Evolutionary conservation across 2,888 invertebrate genomes (phyloP).

Genomic region (Diogma glabrata): DNA sequence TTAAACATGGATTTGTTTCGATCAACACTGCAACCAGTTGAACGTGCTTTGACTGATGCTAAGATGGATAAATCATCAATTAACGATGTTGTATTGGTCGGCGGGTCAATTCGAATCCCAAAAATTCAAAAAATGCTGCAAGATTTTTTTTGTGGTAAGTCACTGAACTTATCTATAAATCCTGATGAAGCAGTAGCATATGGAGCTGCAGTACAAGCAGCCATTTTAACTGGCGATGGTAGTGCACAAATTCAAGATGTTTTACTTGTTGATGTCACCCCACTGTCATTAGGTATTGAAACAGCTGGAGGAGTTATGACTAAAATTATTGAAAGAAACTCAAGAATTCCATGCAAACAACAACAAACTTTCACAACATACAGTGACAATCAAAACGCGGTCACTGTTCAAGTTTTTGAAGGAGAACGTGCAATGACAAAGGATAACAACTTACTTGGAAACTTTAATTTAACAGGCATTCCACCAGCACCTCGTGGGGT

Average conservation of each 20-base stretch:
- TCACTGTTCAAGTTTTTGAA: conserved; percentile 77
- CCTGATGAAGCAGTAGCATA: conserved; percentile 90
- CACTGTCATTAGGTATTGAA: conserved; percentile 67
- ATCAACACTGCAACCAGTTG: conserved; percentile 69
- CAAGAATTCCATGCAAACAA: conserved; percentile 68
- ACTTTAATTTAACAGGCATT: conserved; percentile 69
- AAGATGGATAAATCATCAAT: conserved; percentile 73
- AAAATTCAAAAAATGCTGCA: conserved; percentile 81
- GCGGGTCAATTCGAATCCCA: conserved; percentile 85
- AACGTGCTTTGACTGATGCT: conserved; percentile 68
- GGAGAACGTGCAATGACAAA: conserved; percentile 84
- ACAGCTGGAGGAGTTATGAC: conserved; percentile 80
- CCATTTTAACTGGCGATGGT: conserved; percentile 67
- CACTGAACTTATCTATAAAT: conserved; percentile 82
- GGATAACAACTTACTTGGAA: conserved; percentile 77
- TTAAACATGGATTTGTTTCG: conserved; percentile 75
- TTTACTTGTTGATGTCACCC: conserved; percentile 69
- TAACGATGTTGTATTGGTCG: conserved; percentile 73
- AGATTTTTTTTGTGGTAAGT: conserved; percentile 70
- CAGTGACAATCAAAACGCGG: conserved; percentile 82
- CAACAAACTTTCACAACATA: conserved; percentile 81
- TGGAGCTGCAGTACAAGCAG: conserved; percentile 89
- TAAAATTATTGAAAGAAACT: conserved; percentile 70
- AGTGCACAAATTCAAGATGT: conserved; percentile 69
- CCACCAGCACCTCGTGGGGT: conserved; percentile 73